Evolutionary conservation across 2,888 invertebrate species (phyloP), one percentile per base, ranked within the genome.

Genomic region (Bedellia somnulentella): DNA sequence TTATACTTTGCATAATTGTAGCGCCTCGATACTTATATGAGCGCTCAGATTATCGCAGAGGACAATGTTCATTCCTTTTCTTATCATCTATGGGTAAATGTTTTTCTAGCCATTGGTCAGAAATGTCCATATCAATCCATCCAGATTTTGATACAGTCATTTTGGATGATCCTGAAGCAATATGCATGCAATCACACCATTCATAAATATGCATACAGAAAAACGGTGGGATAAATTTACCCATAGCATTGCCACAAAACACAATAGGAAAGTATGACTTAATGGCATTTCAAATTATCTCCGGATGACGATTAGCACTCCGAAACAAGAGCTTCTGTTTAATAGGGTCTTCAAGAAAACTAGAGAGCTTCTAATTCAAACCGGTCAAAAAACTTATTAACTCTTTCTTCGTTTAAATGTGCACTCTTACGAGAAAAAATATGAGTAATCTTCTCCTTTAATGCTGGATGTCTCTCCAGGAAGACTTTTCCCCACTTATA

Each of bases 251-350:
- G 2, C 30, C 38, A 31, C 38, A 40, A 33, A 46, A 45, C 4
- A 43, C 35, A 15, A 32, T 22, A 12, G 45, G 40, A 26, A 35
- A 42, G 27, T 40, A 42, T 1, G 42, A 44, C 37, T 45, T 46
- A 5, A 41, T 44, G 6, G 37, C 32, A 27, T 44, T 46, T 10
- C 33, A 31, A 17, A 45, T 41, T 1, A 38, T 33, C 30, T 43
- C 43, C 13, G 44, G 40, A 26, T 43, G 31, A 28, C 41, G 35
- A 34, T 35, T 33, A 16, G 34, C 25, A 8, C 43, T 32, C 12
- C 35, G 34, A 24, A 42, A 43, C 22, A 43, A 14, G 15, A 37
- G 5, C 31, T 43, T 43, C 32, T 35, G 29, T 35, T 39, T 42
- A 35, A 36, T 32, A 8, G 42, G 43, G 14, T 36, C 35, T 26